Evolutionary conservation across 2,888 invertebrate species (phyloP), one percentile per base, ranked within the genome.

Genomic region (Drosophila affinis): DNA sequence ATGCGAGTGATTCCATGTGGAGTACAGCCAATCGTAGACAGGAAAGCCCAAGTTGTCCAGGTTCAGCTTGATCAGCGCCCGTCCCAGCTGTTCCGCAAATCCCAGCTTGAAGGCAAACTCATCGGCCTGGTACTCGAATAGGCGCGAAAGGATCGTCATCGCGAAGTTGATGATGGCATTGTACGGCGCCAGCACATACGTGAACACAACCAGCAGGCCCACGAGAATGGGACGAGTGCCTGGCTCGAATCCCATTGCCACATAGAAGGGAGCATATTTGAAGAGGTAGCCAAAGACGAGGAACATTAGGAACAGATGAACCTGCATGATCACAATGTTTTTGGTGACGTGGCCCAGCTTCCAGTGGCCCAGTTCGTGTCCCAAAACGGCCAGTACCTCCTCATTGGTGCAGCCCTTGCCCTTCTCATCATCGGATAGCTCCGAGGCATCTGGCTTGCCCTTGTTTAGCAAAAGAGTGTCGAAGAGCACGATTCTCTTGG

Each of bases 311-410:
- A 95, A 92, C 54, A 95, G 91, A 88, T 95, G 95, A 0, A 96
- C 94, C 94, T 98, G 97, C 91, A 96, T 95, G 32, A 98, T 94
- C 49, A 96, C 90, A 65, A 98, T 94, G 82, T 97, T 97, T 89
- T 97, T 97, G 54, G 96, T 94, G 34, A 96, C 95, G 91, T 99
- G 99, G 81, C 95, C 97, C 69, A 96, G 94, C 85, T 97, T 96
- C 99, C 99, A 99, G 90, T 99, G 99, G 0, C 99, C 99, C 52
- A 99, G 93, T 92, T 99, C 99, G 93, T 99, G 99, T 2, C 97
- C 97, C 57, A 99, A 93, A 29, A 99, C 97, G 29, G 98, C 99
- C 59, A 99, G 93, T 71, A 99, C 96, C 93, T 99, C 99, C 84
- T 96, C 95, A 88, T 98, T 95, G 55, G 95, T 95, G 91, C 99